Percentiles rank a stretch among this genome's conserved stretches.
These are phyloP conservation scores for Trypoxylon attenuatum DNA, from an alignment of 2,888 invertebrate species.

Conservation along the genomic window DNA sequence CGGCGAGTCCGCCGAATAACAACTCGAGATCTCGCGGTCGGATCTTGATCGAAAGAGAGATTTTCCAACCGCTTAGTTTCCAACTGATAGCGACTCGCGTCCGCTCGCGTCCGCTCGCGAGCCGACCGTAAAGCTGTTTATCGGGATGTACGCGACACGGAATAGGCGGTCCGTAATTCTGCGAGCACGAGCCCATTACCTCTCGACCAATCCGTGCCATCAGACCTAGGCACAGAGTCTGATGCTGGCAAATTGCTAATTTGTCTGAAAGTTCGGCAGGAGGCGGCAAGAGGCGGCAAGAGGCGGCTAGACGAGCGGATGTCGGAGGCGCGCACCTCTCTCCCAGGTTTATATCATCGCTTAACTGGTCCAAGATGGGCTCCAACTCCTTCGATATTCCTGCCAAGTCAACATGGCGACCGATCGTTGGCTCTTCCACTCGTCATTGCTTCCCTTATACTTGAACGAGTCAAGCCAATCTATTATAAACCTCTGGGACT, in stretches of 20 bases:
- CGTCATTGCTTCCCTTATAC: background rate
- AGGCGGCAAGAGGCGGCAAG: conserved; percentile 1
- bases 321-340: conserved; percentile 22
- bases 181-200: conserved; percentile 39
- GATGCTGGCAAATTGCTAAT: conserved; percentile 56
- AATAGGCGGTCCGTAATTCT: conserved; percentile 51
- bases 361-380: conserved; percentile 37
- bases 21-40: too few relatives aligned
- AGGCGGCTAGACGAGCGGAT: conserved; percentile 1
- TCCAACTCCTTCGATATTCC: conserved; percentile 28
- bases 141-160: conserved; percentile 26
- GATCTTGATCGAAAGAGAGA: too few relatives aligned
- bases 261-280: conserved; percentile 46
- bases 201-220: conserved; percentile 35
- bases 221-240: conserved; percentile 34
- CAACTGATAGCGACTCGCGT: background rate
- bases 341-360: conserved; percentile 29
- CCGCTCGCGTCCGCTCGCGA: background rate
- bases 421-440: background rate
- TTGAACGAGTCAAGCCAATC: background rate
- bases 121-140: conserved; percentile 17
- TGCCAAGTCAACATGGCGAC: conserved; percentile 41
- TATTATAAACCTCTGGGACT: background rate
- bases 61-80: background rate
- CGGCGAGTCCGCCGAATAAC: background rate